A percentile compares a stretch with the other conserved stretches of the same genome.
Evolutionary conservation across 1,140 invertebrate genomes (phyloP).

Genomic region (Papilio xuthus): DNA sequence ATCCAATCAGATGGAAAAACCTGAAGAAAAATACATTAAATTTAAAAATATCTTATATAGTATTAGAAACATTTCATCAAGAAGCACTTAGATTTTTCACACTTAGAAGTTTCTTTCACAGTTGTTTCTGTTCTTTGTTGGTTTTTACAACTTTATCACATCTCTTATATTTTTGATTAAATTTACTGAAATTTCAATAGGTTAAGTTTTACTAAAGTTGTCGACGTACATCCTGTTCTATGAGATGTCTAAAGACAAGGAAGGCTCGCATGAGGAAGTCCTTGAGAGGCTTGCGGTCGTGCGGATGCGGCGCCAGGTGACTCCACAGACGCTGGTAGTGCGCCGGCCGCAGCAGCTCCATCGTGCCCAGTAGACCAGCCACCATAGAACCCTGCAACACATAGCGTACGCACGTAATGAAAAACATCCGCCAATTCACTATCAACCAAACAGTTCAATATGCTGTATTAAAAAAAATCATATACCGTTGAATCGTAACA

Average conservation of each 20-base stretch:
- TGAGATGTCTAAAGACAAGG: slow-evolving; percentile 92
- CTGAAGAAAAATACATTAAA: slow-evolving; percentile 47
- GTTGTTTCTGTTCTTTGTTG: too few relatives aligned
- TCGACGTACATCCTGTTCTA: slow-evolving; percentile 85
- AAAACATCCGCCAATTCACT: too few relatives aligned
- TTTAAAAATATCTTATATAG: background rate
- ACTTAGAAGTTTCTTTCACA: too few relatives aligned
- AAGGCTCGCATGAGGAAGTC: slow-evolving; percentile 96
- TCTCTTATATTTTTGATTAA: too few relatives aligned
- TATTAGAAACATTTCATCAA: too few relatives aligned
- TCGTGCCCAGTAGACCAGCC: slow-evolving; percentile 90
- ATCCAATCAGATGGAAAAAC: slow-evolving; percentile 97
- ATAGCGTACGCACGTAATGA: slow-evolving; percentile 12
- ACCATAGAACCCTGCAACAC: slow-evolving; percentile 88
- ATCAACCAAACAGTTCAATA: slow-evolving; percentile 27
- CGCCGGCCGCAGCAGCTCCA: slow-evolving; percentile 92
- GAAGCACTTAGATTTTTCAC: too few relatives aligned
- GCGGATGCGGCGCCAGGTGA: slow-evolving; percentile 89
- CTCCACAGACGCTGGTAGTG: slow-evolving; percentile 96
- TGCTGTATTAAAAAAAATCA: background rate
- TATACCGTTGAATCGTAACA: too few relatives aligned
- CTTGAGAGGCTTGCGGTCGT: slow-evolving; percentile 89
- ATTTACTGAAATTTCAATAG: too few relatives aligned
- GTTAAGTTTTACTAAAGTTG: too few relatives aligned
- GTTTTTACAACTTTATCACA: too few relatives aligned